Evolutionary conservation across 2,797 vertebrate genomes (phyloP).

Genomic region (Monodelphis domestica): DNA sequence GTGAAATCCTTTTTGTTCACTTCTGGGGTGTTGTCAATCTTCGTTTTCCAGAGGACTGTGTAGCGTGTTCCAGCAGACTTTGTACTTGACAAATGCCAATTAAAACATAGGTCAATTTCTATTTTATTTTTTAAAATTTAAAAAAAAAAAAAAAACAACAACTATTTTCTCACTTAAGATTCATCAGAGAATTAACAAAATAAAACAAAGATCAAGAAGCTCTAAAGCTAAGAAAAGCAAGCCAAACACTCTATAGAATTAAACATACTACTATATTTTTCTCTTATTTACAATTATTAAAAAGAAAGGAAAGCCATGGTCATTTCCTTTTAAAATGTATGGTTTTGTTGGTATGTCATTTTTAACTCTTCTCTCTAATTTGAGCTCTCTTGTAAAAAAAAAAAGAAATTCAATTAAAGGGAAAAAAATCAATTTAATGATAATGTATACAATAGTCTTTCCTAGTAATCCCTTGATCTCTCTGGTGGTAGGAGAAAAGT

Average conservation of each 20-base stretch:
- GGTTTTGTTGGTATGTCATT: not conserved
- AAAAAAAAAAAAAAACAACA: no score
- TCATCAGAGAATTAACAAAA: not conserved
- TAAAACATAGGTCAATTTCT: slow-evolving; percentile 67
- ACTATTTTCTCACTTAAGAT: not conserved
- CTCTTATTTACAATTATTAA: not conserved
- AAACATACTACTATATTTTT: not conserved
- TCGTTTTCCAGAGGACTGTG: slow-evolving; percentile 51
- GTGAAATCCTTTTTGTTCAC: slow-evolving; percentile 21
- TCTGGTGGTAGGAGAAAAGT: not conserved
- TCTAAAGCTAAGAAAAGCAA: not conserved
- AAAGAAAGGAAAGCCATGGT: not conserved
- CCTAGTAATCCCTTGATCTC: not conserved
- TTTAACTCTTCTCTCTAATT: not conserved
- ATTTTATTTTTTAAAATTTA: no score
- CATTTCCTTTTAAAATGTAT: not conserved
- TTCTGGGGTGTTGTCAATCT: slow-evolving; percentile 36
- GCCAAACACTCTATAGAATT: not conserved
- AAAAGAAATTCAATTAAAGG: not conserved
- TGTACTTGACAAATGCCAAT: slow-evolving; percentile 67
- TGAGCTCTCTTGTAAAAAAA: not conserved
- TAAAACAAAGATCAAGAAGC: not conserved
- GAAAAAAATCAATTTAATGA: not conserved
- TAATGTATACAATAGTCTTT: not conserved
- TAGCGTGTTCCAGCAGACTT: slow-evolving; percentile 64